Percentiles rank a stretch among this genome's conserved stretches.
Conservation (phyloP, 2,888 invertebrate genomes). For the Mythimna ferrago region DNA sequence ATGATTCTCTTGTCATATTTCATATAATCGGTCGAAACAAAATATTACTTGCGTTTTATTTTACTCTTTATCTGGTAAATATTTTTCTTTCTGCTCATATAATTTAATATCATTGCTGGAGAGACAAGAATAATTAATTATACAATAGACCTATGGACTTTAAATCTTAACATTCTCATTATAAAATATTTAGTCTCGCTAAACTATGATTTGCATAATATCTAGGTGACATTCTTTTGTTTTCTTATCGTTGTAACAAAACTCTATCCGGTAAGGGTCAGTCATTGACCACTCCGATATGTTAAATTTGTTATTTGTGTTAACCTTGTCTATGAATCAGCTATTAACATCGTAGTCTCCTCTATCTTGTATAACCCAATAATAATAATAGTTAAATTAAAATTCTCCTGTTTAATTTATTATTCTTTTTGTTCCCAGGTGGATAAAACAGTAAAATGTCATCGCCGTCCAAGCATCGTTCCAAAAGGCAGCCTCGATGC, state of each 20-base stretch:
- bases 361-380: background rate
- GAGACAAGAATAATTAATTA: background rate
- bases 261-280: conserved; percentile 45
- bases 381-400: background rate
- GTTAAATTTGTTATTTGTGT: conserved; percentile 47
- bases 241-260: conserved; percentile 13
- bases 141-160: background rate
- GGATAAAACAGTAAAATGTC: conserved; percentile 74
- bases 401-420: background rate
- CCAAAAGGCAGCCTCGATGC: conserved; percentile 82
- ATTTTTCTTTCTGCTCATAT: background rate
- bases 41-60: conserved; percentile 7
- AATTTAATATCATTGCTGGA: background rate
- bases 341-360: conserved; percentile 4
- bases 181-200: conserved; percentile 13
- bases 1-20: conserved; percentile 9
- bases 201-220: conserved; percentile 43
- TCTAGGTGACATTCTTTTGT: conserved; percentile 28
- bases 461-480: conserved; percentile 85
- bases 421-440: conserved; percentile 66
- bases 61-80: background rate
- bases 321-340: conserved; percentile 39
- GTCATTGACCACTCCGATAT: conserved; percentile 45
- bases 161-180: conserved; percentile 9
- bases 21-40: background rate